Evolutionary conservation across 2,113 vertebrate species (phyloP), one percentile per base, ranked within the genome.

Genomic region (Chunga burmeisteri): DNA sequence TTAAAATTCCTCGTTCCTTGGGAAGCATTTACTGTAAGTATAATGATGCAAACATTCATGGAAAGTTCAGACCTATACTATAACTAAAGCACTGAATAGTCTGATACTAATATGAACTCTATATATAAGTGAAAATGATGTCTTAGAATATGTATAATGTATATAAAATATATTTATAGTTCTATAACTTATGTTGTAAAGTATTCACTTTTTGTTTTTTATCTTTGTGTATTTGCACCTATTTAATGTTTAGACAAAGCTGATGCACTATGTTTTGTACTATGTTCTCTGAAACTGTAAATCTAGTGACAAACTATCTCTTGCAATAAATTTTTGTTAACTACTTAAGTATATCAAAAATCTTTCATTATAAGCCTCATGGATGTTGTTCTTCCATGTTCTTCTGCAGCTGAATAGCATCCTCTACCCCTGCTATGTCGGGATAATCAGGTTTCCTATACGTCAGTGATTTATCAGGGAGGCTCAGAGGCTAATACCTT

Each of bases 311-410:
- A 95, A 98, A 97, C 96, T 98, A 96, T 98, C 96, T 98, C 98
- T 98, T 98, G 98, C 98, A 98, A 98, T 98, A 98, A 98, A 98
- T 97, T 98, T 98, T 97, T 98, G 98, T 98, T 98, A 98, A 98
- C 81, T 97, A 98, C 97, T 98, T 96, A 96, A 97, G 95, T 62
- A 98, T 96, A 98, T 93, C 20, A 96, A 96, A 95, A 94, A 97
- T 97, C 70, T 86, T 96, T 96, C 93, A 94, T 96, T 97, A 72
- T 87, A 90, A 91, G 74, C 74, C 70, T 97, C 82, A 42, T 29
- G 61, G 67, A 95, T 92, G 90, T 92, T 96, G 81, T 83, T 96
- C 93, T 97, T 95, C 96, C 67, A 55, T 96, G 92, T 81, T 94
- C 81, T 97, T 88, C 95, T 82, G 75, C 94, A 63, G 86, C 81